phyloP scores from a whole-genome alignment of 2,888 invertebrate genomes.

The Yponomeuta malinellus region DNA sequence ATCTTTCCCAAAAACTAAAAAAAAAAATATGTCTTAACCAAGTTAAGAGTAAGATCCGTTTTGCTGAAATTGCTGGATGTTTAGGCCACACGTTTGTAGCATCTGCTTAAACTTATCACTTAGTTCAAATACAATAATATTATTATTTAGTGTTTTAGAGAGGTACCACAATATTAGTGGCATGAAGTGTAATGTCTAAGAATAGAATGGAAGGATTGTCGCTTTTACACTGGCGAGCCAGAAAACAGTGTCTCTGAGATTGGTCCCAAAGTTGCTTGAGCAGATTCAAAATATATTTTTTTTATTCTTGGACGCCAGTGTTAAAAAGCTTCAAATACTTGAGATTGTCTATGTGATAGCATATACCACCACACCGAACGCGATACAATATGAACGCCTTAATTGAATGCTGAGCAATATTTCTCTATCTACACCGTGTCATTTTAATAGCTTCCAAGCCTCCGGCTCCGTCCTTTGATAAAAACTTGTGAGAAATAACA shows the following conservation, averaged over 20 bases:
- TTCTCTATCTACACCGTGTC: neutral
- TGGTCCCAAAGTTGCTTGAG: neutral
- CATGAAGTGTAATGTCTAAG: neutral
- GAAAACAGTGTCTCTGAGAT: neutral
- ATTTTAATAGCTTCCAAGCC: too few species aligned
- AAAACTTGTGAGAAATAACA: too few species aligned
- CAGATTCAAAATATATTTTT: neutral
- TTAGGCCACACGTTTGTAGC: slow-evolving; percentile 4
- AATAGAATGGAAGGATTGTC: neutral
- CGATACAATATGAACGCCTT: neutral
- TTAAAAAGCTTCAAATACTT: neutral
- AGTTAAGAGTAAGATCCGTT: neutral
- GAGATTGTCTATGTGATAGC: slow-evolving; percentile 5
- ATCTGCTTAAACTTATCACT: neutral
- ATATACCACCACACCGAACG: neutral
- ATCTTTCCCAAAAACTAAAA: neutral
- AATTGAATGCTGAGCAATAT: slow-evolving; percentile 9
- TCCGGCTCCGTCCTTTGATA: too few species aligned
- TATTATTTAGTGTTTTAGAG: slow-evolving; percentile 8
- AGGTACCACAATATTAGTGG: neutral
- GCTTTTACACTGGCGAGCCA: neutral
- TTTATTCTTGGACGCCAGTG: neutral
- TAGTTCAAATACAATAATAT: slow-evolving; percentile 8
- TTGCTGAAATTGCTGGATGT: neutral
- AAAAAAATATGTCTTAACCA: neutral